Base-by-base conservation (phyloP, 2,888 invertebrate genomes). In the Megaustenia siamemsis region DNA sequence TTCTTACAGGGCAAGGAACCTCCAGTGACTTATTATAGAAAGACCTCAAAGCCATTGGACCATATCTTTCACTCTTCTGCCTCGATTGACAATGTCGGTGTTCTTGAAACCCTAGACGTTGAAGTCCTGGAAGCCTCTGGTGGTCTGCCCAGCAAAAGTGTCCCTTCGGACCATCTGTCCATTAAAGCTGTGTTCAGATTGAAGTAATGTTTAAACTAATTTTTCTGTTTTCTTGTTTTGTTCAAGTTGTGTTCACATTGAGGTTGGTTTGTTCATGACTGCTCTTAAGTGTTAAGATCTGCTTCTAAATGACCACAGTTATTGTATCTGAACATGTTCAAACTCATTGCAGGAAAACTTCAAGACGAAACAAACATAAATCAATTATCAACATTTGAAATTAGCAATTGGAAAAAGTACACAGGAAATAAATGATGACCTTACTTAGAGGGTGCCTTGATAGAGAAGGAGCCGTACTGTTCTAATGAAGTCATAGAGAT, bases 101-200 rank as follows among this genome's bases (percentile, higher is more conserved):
- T 93, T 15, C 87, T 91, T 43, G 87, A 89, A 85, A 88, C 90
- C 5, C 88, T 91, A 8, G 78, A 90, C 40, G 85, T 89, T 68
- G 84, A 88, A 24, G 87, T 84, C 28, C 84, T 92, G 28, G 87
- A 88, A 69, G 88, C 86, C 35, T 90, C 89, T 8, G 89, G 91
- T 0, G 91, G 92, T 15, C 90, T 92, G 69, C 93, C 93, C n/a
- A 90, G 89, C 86, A 76, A 82, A 28, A 87, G 88, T 82, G 92
- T 92, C 88, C 93, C 93, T 63, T 93, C 93, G 18, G 93, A 93
- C 87, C 93, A 93, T 84, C 86, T 93, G 60, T 93, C 93, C 35
- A 82, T 93, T 73, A 93, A 93, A 84, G 91, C 93, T 43, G 88
- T 88, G 60, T 85, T 85, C 66, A 81, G 85, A 38, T 40, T 81